A percentile compares a stretch with the other conserved stretches of the same genome.
phyloP scores from a whole-genome alignment of 2,797 vertebrate species.

The Sphenodon punctatus region DNA sequence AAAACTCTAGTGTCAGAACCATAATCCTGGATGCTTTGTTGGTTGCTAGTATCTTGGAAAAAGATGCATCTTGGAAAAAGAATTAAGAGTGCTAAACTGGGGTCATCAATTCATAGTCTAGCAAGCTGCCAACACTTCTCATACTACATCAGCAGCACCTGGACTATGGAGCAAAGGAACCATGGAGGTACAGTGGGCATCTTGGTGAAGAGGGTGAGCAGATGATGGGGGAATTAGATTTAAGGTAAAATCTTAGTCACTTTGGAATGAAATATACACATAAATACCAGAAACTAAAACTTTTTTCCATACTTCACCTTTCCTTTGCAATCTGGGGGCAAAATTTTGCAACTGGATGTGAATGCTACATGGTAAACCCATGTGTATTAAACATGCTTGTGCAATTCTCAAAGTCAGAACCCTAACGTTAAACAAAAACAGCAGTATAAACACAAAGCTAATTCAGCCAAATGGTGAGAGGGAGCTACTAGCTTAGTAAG shows the following conservation, averaged over 20 bases:
- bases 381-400: not conserved
- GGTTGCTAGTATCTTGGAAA: no score
- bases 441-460: not conserved
- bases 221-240: no score
- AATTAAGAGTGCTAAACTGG: not conserved
- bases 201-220: no score
- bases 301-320: no score
- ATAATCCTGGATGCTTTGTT: no score
- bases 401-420: not conserved
- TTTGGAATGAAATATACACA: not conserved
- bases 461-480: not conserved
- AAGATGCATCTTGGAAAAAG: not conserved
- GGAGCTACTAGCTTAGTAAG: not conserved
- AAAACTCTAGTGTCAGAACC: not conserved
- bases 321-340: no score
- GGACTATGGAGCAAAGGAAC: not conserved
- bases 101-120: not conserved
- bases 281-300: no score
- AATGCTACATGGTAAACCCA: not conserved
- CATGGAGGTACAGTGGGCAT: conserved; percentile 4
- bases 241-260: not conserved
- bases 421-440: not conserved
- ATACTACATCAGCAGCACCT: not conserved
- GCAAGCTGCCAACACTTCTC: not conserved
- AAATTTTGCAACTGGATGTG: not conserved